Percentiles rank a stretch among this genome's conserved stretches.
phyloP scores from a whole-genome alignment of 1,140 invertebrate species.

The Aplysia californica region DNA sequence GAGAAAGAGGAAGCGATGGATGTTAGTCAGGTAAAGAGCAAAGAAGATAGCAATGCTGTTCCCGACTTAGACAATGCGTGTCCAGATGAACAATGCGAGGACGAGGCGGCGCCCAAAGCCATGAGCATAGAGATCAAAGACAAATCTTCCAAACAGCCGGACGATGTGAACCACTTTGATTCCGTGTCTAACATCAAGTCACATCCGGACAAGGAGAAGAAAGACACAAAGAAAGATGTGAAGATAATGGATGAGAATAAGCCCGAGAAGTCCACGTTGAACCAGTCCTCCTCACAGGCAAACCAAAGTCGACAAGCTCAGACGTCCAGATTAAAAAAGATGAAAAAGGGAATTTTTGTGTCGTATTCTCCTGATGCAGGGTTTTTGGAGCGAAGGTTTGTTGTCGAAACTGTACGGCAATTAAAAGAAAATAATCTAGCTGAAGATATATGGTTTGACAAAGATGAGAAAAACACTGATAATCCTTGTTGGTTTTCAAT shows the following conservation, averaged over 20 bases:
- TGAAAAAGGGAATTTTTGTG: slow-evolving; percentile 63
- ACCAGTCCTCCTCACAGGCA: not conserved
- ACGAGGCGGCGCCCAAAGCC: not conserved
- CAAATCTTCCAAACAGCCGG: not conserved
- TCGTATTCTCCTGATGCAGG: slow-evolving; percentile 67
- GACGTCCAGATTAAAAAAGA: slow-evolving; percentile 36
- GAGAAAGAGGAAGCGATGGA: too few relatives aligned
- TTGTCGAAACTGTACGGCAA: slow-evolving; percentile 60
- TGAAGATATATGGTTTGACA: slow-evolving; percentile 67
- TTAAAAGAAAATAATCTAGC: slow-evolving; percentile 65
- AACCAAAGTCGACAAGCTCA: not conserved
- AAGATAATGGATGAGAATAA: not conserved
- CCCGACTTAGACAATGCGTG: too few relatives aligned
- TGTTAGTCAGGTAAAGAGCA: too few relatives aligned
- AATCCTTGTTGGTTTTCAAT: slow-evolving; percentile 64
- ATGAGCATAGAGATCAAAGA: slow-evolving; percentile 2
- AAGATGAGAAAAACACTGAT: slow-evolving; percentile 63
- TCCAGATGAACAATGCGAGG: too few relatives aligned
- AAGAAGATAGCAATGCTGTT: too few relatives aligned
- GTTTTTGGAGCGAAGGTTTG: slow-evolving; percentile 63
- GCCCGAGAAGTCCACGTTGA: not conserved
- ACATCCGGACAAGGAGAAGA: not conserved
- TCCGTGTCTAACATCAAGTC: slow-evolving; percentile 1
- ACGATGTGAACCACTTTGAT: slow-evolving; percentile 4
- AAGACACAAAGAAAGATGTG: not conserved